Evolutionary conservation across 2,888 invertebrate genomes (phyloP).

Genomic region (Lithosia quadra): DNA sequence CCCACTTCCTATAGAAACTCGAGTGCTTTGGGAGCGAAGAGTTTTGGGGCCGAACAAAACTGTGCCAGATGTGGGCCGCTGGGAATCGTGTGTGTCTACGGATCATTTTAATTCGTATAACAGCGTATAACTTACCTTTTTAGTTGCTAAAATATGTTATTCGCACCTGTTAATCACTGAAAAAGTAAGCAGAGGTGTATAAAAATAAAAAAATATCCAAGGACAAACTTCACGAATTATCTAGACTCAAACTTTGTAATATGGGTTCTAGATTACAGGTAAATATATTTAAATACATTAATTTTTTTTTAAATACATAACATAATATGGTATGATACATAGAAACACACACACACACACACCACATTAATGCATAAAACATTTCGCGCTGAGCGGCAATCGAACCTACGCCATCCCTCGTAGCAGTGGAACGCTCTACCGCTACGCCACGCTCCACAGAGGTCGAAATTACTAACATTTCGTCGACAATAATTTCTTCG

Average conservation of each 20-base stretch:
- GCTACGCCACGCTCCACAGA: not conserved
- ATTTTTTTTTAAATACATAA: too few relatives aligned
- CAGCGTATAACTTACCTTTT: not conserved
- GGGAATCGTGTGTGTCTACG: slow-evolving; percentile 14
- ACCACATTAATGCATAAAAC: not conserved
- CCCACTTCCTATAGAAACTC: slow-evolving; percentile 47
- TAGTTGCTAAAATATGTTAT: not conserved
- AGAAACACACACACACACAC: too few relatives aligned
- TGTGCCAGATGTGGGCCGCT: slow-evolving; percentile 37
- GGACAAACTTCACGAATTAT: too few relatives aligned
- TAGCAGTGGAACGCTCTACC: not conserved
- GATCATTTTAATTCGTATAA: not conserved
- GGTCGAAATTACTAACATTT: too few relatives aligned
- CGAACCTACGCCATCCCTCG: not conserved
- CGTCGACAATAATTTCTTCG: not conserved
- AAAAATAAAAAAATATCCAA: too few relatives aligned
- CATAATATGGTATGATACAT: too few relatives aligned
- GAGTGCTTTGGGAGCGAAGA: slow-evolving; percentile 38
- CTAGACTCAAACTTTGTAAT: too few relatives aligned
- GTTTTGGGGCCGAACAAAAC: slow-evolving; percentile 21
- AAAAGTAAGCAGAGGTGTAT: too few relatives aligned
- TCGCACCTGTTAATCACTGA: not conserved
- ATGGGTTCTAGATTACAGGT: too few relatives aligned
- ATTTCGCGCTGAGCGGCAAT: not conserved
- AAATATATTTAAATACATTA: too few relatives aligned